These are phyloP conservation scores for Arctocebus calabarensis DNA, from an alignment of 2,797 vertebrate species.

Conservation along the genomic window DNA sequence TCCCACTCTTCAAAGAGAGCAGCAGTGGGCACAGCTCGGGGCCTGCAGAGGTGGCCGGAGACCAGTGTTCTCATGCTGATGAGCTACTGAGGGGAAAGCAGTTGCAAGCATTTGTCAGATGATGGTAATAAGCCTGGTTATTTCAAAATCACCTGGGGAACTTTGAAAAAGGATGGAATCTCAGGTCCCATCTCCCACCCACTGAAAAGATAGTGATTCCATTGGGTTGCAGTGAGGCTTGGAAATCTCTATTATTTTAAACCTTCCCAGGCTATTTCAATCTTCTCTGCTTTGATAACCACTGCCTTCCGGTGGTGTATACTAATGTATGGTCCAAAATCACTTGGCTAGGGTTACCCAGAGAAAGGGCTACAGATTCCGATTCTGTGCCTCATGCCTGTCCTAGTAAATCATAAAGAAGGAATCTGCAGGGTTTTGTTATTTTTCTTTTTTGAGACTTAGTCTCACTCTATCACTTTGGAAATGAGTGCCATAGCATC, in stretches of 20 bases:
- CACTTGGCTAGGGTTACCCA: not conserved
- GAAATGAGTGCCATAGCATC: too few relatives aligned
- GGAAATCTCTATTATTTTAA: not conserved
- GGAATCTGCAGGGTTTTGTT: not conserved
- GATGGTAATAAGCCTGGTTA: not conserved
- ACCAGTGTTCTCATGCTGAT: slow-evolving; percentile 6
- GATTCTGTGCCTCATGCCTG: not conserved
- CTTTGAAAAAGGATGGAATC: not conserved
- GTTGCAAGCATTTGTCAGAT: slow-evolving; percentile 17
- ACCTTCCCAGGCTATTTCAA: not conserved
- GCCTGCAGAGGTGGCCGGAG: not conserved
- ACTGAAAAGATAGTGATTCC: not conserved
- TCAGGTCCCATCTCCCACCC: not conserved
- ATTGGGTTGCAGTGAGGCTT: not conserved
- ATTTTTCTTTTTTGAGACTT: too few relatives aligned
- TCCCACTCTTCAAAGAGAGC: not conserved
- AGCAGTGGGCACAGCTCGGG: not conserved
- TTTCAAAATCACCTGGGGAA: not conserved
- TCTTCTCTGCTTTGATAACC: not conserved
- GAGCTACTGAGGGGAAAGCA: not conserved
- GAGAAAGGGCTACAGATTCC: not conserved
- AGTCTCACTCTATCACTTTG: too few relatives aligned
- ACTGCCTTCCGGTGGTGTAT: not conserved
- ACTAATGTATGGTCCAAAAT: not conserved
- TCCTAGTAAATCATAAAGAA: not conserved